phyloP scores from a whole-genome alignment of 2,797 vertebrate species.

The Sparidentex hasta region DNA sequence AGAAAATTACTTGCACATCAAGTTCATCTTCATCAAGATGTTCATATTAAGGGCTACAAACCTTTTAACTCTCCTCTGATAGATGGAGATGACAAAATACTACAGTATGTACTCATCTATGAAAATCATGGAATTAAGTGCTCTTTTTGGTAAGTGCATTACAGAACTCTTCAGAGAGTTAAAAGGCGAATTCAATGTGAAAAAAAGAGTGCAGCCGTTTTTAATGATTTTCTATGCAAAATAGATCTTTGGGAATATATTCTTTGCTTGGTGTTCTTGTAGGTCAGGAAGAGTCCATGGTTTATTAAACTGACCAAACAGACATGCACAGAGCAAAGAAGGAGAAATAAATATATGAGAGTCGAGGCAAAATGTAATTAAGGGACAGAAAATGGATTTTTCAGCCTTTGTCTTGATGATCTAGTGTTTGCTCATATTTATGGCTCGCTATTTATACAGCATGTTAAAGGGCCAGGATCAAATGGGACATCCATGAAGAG shows the following conservation, averaged over 20 bases:
- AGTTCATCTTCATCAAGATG: slow-evolving; percentile 64
- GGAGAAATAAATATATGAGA: slow-evolving; percentile 57
- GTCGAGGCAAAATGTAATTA: slow-evolving; percentile 72
- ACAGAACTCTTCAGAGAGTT: slow-evolving; percentile 52
- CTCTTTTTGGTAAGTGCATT: slow-evolving; percentile 61
- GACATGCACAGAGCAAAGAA: slow-evolving; percentile 64
- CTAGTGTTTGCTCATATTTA: slow-evolving; percentile 66
- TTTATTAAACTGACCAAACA: slow-evolving; percentile 79
- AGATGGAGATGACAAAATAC: slow-evolving; percentile 38
- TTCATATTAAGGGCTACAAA: slow-evolving; percentile 47
- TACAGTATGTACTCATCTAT: slow-evolving; percentile 40
- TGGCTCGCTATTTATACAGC: slow-evolving; percentile 54
- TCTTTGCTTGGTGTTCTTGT: slow-evolving; percentile 32
- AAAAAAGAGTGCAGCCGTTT: slow-evolving; percentile 38
- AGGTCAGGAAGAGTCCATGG: slow-evolving; percentile 54
- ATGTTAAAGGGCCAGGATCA: slow-evolving; percentile 19
- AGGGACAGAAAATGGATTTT: slow-evolving; percentile 74
- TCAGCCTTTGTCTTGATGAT: slow-evolving; percentile 67
- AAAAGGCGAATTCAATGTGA: slow-evolving; percentile 57
- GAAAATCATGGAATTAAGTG: slow-evolving; percentile 52
- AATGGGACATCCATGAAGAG: slow-evolving; percentile 28
- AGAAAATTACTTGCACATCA: slow-evolving; percentile 55
- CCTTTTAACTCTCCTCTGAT: slow-evolving; percentile 63
- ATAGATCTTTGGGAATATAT: slow-evolving; percentile 53
- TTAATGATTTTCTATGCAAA: slow-evolving; percentile 70